Base-by-base conservation (phyloP, 2,113 vertebrate species). In the Psilopsiagon aymara region DNA sequence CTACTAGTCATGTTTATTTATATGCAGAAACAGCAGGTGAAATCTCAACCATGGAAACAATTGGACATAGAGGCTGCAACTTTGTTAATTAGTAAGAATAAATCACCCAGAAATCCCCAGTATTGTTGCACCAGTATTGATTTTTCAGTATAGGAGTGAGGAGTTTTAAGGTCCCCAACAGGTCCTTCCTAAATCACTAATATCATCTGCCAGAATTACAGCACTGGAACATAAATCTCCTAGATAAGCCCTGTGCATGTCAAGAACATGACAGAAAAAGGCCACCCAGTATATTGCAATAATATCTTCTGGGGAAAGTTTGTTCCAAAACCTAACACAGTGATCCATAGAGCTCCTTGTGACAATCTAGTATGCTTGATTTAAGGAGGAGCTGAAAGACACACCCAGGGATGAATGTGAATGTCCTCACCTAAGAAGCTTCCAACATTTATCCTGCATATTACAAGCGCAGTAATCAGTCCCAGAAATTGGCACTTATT, bases 161-260 rank as follows among this genome's bases (percentile, higher is more conserved):
- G 35, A 93, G 63, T 47, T 90, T 94, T 93, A 85, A 90, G 28
- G 10, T 90, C 27, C 23, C 41, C 59, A 90, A 77, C 16, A 80
- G 85, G 49, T 88, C 59, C 85, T 77, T 90, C 59, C 79, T 93
- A 95, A 96, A 96, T 95, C 95, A 90, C 86, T 77, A 74, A 85
- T 92, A 96, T 85, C 43, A 85, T 93, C 82, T 93, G 92, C 64
- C 92, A 94, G 86, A 96, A 90, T 63, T 88, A 76, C 49, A 81
- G 46, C 18, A 66, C 3, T n/a, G 31, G 17, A 63, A 63, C n/a
- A 77, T 92, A 95, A 94, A 83, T 95, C 80, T 83, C 43, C 24
- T 52, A 92, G 57, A 76, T 76, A 94, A 88, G 24, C 47, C 10
- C 51, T 77, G 41, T 77, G 46, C 46, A 27, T 49, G 63, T 83